These are phyloP conservation scores for Sylvia borin DNA, from an alignment of 2,797 vertebrate species.

Conservation along the genomic window DNA sequence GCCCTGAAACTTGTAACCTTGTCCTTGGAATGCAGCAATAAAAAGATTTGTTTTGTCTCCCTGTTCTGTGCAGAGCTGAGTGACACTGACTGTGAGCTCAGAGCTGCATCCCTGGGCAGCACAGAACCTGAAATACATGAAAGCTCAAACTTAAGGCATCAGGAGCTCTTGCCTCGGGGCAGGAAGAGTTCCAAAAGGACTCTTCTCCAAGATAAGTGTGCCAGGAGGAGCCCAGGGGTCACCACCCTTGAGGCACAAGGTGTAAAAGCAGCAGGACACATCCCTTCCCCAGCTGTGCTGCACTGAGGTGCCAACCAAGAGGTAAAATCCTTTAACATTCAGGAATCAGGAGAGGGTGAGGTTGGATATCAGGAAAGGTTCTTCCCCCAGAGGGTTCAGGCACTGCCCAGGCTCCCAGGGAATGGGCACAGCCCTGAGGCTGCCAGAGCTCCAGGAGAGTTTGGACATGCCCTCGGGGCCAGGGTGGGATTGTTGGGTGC, in stretches of 20 bases:
- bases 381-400: neutral
- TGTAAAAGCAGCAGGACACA: neutral
- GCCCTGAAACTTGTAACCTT: neutral
- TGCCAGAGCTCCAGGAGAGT: neutral
- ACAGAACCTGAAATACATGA: neutral
- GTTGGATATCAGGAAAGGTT: neutral
- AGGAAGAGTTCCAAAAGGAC: neutral
- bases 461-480: neutral
- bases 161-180: neutral
- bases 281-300: fast-evolving
- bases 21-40: neutral
- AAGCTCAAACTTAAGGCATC: neutral
- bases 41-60: neutral
- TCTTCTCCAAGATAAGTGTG: neutral
- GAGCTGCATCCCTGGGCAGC: neutral
- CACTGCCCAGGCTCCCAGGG: neutral
- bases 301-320: neutral
- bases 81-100: neutral
- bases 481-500: neutral
- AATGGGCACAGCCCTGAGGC: neutral
- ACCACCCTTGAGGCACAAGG: fast-evolving
- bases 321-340: neutral
- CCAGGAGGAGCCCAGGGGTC: neutral
- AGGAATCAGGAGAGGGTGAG: neutral
- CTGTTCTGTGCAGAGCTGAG: neutral